Evolutionary conservation across 2,888 invertebrate species (phyloP), one percentile per base, ranked within the genome.

Genomic region (Pegoplata infirma): DNA sequence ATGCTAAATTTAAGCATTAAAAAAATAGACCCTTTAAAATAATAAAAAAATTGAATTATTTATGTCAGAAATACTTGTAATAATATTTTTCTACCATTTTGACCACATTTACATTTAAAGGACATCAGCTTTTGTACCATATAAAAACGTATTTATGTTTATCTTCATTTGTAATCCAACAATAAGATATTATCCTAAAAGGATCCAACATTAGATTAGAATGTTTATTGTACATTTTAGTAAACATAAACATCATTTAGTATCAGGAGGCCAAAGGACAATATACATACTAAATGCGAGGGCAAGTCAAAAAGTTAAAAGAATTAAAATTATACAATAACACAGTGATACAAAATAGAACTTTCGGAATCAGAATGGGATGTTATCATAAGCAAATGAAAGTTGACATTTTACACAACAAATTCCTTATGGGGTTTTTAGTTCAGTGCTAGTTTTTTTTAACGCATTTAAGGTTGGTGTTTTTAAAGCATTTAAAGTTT

Each of bases 121-220:
- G 28, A 75, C 67, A 67, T 72, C 28, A 63, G 17, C 44, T 72
- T 76, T 59, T 32, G 66, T 46, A 51, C 44, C 12, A 32, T 17
- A 32, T 32, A 36, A 14, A 44, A 46, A n/a, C n/a, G 12, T 28
- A 67, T 75, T 72, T 71, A 67, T 67, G 40, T 44, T 72, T 75
- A 79, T 79, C 67, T 71, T 51, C 67, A 72, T 75, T 44, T 75
- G 46, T 72, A 75, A 79, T 75, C 71, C 75, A 67, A 72, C 79
- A 75, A 72, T 67, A 68, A 75, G 67, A 75, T 75, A 79, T 79
- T 72, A 79, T 79, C 71, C 69, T 67, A 53, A 71, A 74, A 72
- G 67, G 67, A 75, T 79, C 75, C 67, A 21, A 56, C 67, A 63
- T 71, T 44, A 68, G 64, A 75, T 80, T 75, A 75, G 46, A 64